Percentiles rank a stretch among this genome's conserved stretches.
These are phyloP conservation scores for Lasioglossum oenotherae DNA, from an alignment of 2,888 invertebrate genomes.

Conservation along the genomic window DNA sequence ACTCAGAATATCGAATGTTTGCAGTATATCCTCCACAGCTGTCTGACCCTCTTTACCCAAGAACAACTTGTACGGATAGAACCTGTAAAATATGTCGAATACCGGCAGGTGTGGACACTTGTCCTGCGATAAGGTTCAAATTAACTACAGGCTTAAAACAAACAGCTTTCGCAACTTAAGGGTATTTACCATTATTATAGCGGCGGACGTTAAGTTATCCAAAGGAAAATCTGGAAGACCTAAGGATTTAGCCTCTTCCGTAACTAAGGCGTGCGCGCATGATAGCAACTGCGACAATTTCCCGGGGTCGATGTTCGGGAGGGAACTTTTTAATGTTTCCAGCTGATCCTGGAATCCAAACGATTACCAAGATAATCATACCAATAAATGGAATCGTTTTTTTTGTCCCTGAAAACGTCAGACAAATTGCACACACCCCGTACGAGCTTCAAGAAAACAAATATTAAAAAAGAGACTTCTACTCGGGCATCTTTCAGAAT, in stretches of 20 bases:
- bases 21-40: constrained; percentile 90
- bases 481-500: no score
- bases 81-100: constrained; percentile 89
- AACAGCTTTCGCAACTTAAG: constrained; percentile 4
- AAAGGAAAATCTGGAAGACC: constrained; percentile 96
- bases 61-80: constrained; percentile 94
- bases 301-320: constrained; percentile 86
- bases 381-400: background rate
- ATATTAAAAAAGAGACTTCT: background rate
- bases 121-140: constrained; percentile 86
- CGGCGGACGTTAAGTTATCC: constrained; percentile 90
- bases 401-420: background rate
- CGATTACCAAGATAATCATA: background rate
- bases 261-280: constrained; percentile 91
- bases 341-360: constrained; percentile 86
- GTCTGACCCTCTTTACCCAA: constrained; percentile 91
- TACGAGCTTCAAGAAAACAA: background rate
- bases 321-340: constrained; percentile 84
- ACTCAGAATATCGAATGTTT: constrained; percentile 86
- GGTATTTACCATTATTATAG: constrained; percentile 87
- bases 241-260: constrained; percentile 89
- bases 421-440: no score
- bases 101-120: constrained; percentile 88
- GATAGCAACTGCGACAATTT: constrained; percentile 85
- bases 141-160: constrained; percentile 30